Conservation (phyloP, 2,797 vertebrate species). For the Cottoperca gobio region DNA sequence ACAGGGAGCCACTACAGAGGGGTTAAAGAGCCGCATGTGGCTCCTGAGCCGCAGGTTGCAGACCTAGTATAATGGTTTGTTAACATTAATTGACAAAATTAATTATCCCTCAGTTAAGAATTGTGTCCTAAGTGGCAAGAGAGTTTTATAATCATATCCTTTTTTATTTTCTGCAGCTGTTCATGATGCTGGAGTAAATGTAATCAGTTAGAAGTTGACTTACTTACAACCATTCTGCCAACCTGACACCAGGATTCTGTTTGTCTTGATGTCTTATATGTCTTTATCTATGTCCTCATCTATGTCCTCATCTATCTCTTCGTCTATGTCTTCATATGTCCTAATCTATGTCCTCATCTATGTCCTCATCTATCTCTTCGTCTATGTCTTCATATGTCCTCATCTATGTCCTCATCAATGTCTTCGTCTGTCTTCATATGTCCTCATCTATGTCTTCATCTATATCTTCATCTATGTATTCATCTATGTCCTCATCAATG, state of each 20-base stretch:
- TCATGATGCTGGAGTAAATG: background rate
- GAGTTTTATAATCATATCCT: constrained; percentile 14
- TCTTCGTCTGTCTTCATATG: too few species aligned
- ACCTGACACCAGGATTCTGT: background rate
- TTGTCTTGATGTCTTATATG: background rate
- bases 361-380: too few species aligned
- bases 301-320: background rate
- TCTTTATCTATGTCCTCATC: too few species aligned
- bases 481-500: constrained; percentile 2
- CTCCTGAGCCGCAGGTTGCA: too few species aligned
- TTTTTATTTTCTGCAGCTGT: constrained; percentile 27
- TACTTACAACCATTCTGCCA: background rate
- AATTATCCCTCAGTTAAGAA: background rate
- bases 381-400: background rate
- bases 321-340: too few species aligned
- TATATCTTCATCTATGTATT: background rate
- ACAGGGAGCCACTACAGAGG: too few species aligned
- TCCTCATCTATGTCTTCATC: too few species aligned
- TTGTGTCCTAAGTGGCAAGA: background rate
- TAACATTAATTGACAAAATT: constrained; percentile 25
- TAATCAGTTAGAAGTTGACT: background rate
- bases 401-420: constrained; percentile 2
- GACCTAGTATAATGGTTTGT: background rate
- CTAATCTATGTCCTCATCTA: constrained; percentile 2
- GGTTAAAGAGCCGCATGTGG: too few species aligned